Evolutionary conservation across 2,888 invertebrate genomes (phyloP).

Genomic region (Prosopocoilus inquinatus): DNA sequence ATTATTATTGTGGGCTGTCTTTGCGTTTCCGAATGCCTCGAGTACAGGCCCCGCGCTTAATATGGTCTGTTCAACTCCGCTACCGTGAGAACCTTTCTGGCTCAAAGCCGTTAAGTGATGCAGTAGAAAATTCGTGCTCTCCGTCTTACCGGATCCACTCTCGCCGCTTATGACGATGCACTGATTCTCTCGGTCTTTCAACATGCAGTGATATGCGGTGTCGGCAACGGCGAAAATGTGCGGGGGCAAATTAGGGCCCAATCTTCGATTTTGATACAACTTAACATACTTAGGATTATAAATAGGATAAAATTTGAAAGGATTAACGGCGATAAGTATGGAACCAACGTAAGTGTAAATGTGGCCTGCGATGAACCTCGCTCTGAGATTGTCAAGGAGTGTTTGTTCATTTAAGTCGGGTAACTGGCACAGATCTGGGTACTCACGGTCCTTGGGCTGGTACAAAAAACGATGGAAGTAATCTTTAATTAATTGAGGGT

Average conservation of each 20-base stretch:
- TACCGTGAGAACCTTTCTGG: constrained; percentile 91
- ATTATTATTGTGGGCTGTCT: constrained; percentile 96
- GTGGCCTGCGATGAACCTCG: constrained; percentile 86
- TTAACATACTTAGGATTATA: constrained; percentile 98
- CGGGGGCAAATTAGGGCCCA: constrained; percentile 90
- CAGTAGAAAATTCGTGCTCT: constrained; percentile 91
- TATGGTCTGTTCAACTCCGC: constrained; percentile 96
- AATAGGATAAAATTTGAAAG: constrained; percentile 93
- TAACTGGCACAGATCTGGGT: constrained; percentile 92
- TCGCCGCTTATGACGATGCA: constrained; percentile 96
- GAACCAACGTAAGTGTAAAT: constrained; percentile 97
- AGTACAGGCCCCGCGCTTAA: constrained; percentile 93
- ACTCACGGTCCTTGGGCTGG: constrained; percentile 90
- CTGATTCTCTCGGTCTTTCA: constrained; percentile 84
- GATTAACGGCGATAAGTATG: constrained; percentile 92
- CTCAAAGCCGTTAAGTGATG: constrained; percentile 93
- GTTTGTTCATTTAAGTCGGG: constrained; percentile 95
- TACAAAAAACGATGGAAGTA: constrained; percentile 88
- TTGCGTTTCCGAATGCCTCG: constrained; percentile 98
- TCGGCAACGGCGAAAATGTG: constrained; percentile 97
- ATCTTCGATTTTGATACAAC: constrained; percentile 87
- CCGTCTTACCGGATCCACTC: constrained; percentile 95
- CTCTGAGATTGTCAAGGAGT: constrained; percentile 83
- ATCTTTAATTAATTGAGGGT: constrained; percentile 88
- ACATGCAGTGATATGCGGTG: constrained; percentile 92